A percentile compares a stretch with the other conserved stretches of the same genome.
phyloP scores from a whole-genome alignment of 2,113 vertebrate genomes.

The Scomber japonicus region DNA sequence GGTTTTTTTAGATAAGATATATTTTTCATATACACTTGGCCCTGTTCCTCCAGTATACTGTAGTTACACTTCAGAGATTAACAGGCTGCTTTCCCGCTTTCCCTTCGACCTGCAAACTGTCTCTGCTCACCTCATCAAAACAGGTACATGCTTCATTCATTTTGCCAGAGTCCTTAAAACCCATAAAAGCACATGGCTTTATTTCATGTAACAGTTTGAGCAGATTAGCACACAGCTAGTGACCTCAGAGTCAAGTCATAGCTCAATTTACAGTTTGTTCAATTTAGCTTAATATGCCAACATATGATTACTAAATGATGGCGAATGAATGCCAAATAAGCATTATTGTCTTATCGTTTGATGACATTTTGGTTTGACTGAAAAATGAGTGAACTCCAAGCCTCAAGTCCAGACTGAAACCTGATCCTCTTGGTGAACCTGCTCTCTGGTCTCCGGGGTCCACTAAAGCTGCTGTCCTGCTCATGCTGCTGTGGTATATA shows the following conservation, averaged over 20 bases:
- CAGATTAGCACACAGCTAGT: not conserved
- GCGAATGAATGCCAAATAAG: no score
- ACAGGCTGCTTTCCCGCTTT: no score
- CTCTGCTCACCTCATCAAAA: not conserved
- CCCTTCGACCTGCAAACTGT: not conserved
- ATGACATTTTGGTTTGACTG: no score
- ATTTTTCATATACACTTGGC: no score
- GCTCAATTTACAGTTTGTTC: not conserved
- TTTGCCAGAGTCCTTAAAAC: no score
- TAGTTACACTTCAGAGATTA: no score
- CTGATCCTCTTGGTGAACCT: conserved; percentile 17
- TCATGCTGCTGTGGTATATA: not conserved
- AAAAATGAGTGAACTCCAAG: not conserved
- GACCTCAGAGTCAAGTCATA: not conserved
- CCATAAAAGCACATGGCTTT: no score
- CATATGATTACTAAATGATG: not conserved
- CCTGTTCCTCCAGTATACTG: no score
- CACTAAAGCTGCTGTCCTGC: conserved; percentile 20
- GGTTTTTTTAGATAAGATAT: no score
- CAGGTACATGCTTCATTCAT: not conserved
- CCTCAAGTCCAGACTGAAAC: not conserved
- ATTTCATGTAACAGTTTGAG: not conserved
- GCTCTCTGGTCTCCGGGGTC: conserved; percentile 19
- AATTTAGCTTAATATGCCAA: not conserved
- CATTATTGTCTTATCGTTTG: no score